phyloP scores from a whole-genome alignment of 2,888 invertebrate species.

The Drosophila mettleri region DNA sequence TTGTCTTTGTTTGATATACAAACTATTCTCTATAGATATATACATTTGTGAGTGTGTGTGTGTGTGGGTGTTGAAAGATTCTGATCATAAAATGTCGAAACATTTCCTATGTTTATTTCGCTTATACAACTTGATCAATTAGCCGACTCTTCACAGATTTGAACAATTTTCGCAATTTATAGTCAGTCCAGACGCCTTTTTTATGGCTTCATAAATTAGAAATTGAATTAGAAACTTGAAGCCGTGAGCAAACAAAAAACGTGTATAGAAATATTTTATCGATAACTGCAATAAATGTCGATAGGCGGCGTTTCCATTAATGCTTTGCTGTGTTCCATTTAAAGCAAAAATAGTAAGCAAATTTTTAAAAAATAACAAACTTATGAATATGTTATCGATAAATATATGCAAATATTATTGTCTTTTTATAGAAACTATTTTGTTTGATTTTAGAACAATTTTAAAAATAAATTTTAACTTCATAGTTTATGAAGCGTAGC shows the following conservation, averaged over 20 bases:
- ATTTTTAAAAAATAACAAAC: not conserved
- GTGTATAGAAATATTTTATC: not conserved
- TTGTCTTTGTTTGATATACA: not conserved
- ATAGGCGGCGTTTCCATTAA: not conserved
- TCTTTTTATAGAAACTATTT: no score
- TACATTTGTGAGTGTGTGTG: no score
- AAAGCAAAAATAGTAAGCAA: not conserved
- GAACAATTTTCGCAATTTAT: constrained; percentile 12
- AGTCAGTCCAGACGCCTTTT: not conserved
- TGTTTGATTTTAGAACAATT: no score
- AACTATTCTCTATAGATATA: not conserved
- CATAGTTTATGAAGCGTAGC: no score
- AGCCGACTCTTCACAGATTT: constrained; percentile 12
- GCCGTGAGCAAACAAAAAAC: not conserved
- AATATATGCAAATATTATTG: no score
- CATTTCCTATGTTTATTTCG: constrained; percentile 11
- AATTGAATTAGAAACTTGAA: constrained; percentile 12
- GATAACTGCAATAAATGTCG: constrained; percentile 5
- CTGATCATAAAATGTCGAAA: not conserved
- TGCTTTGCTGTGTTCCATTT: not conserved
- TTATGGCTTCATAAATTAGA: constrained; percentile 27
- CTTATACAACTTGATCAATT: constrained; percentile 6
- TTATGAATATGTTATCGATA: not conserved
- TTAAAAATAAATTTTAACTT: no score
- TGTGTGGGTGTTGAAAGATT: not conserved